A percentile compares a stretch with the other conserved stretches of the same genome.
Evolutionary conservation across 1,140 invertebrate genomes (phyloP).

Genomic region (Kradibia gibbosae): DNA sequence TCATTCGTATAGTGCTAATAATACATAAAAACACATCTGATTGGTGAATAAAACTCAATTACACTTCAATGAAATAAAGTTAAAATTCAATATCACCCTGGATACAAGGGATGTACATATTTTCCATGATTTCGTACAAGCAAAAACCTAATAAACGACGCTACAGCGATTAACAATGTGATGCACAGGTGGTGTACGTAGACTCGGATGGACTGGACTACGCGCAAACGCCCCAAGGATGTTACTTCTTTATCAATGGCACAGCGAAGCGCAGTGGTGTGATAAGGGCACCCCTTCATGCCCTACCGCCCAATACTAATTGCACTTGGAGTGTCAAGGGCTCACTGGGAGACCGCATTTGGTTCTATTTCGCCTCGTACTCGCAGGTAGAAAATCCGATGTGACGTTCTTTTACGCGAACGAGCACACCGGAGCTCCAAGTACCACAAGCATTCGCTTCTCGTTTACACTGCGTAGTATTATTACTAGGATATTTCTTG

Average conservation of each 20-base stretch:
- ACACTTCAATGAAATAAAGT: no score
- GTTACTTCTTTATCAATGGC: slow-evolving; percentile 71
- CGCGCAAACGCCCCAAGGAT: slow-evolving; percentile 73
- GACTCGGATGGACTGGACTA: slow-evolving; percentile 86
- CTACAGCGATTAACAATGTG: not conserved
- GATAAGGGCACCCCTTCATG: slow-evolving; percentile 85
- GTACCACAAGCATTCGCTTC: no score
- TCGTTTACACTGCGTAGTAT: no score
- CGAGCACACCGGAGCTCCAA: not conserved
- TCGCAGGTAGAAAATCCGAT: slow-evolving; percentile 71
- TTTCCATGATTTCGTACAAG: no score
- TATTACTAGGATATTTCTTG: no score
- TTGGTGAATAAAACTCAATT: no score
- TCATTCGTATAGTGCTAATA: no score
- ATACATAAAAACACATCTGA: no score
- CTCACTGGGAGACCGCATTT: slow-evolving; percentile 83
- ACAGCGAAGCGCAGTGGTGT: slow-evolving; percentile 75
- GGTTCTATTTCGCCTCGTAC: slow-evolving; percentile 90
- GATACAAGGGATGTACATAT: no score
- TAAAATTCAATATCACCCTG: no score
- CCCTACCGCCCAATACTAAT: slow-evolving; percentile 86
- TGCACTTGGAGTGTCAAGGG: slow-evolving; percentile 90
- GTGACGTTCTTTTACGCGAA: not conserved
- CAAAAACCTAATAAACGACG: no score
- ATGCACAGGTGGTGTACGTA: slow-evolving; percentile 82